Percentiles rank a stretch among this genome's conserved stretches.
phyloP scores from a whole-genome alignment of 2,113 vertebrate species.

The Aphelocoma coerulescens region DNA sequence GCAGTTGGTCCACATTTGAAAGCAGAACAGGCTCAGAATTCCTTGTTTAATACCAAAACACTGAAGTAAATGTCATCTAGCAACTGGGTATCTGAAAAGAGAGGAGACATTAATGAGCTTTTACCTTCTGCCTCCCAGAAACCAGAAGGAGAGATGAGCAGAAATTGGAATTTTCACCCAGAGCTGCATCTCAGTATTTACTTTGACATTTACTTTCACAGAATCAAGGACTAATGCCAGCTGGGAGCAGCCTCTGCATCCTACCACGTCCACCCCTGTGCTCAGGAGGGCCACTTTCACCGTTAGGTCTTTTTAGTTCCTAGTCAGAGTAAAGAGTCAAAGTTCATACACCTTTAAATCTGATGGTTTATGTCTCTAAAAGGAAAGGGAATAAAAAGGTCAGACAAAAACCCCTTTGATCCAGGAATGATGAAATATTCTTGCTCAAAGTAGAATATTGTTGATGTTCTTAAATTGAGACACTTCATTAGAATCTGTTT shows the following conservation, averaged over 20 bases:
- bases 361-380: not conserved
- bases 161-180: not conserved
- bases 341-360: not conserved
- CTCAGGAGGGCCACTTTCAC: not conserved
- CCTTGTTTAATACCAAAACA: not conserved
- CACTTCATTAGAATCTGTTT: constrained; percentile 55
- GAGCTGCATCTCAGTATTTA: not conserved
- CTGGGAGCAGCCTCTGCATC: not conserved
- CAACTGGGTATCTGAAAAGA: not conserved
- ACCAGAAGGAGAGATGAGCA: not conserved
- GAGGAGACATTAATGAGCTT: not conserved
- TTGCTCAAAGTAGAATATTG: constrained; percentile 22
- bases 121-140: not conserved
- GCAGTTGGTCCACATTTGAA: not conserved
- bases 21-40: not conserved
- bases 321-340: not conserved
- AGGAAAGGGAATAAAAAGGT: not conserved
- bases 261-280: not conserved
- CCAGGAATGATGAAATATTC: constrained; percentile 3
- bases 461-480: constrained; percentile 7
- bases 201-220: not conserved
- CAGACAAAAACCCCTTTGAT: not conserved
- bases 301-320: not conserved
- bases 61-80: not conserved
- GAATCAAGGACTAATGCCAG: not conserved